Evolutionary conservation across 1,140 invertebrate species (phyloP).

Genomic region (Brachionus sp.): DNA sequence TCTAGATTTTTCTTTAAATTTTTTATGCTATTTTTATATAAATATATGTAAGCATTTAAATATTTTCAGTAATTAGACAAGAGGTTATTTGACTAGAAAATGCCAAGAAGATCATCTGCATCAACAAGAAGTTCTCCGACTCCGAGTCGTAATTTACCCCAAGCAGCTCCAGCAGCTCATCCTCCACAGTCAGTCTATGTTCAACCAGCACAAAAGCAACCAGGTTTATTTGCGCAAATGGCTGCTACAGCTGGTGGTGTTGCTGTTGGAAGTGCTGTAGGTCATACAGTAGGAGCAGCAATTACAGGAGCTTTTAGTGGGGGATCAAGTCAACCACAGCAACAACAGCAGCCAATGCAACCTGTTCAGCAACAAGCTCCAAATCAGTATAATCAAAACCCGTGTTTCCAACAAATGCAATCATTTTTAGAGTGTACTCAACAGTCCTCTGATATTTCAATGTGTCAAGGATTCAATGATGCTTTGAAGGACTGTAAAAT

Average conservation of each 20-base stretch:
- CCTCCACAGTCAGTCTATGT: neutral
- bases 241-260: constrained; percentile 81
- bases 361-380: constrained; percentile 47
- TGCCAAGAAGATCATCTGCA: constrained; percentile 45
- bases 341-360: constrained; percentile 52
- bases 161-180: constrained; percentile 4
- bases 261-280: constrained; percentile 79
- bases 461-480: constrained; percentile 89
- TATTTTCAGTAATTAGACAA: neutral
- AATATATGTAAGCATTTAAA: neutral
- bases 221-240: constrained; percentile 49
- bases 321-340: constrained; percentile 64
- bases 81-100: constrained; percentile 9
- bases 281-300: constrained; percentile 77
- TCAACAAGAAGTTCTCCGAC: constrained; percentile 34
- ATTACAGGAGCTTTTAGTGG: constrained; percentile 75
- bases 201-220: neutral
- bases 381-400: constrained; percentile 51
- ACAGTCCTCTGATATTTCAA: constrained; percentile 73
- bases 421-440: constrained; percentile 83
- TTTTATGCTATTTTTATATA: neutral
- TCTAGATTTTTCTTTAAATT: constrained; percentile 14
- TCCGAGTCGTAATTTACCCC: constrained; percentile 36
- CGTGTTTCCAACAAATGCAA: constrained; percentile 64
- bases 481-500: constrained; percentile 76